Evolutionary conservation across 1,140 invertebrate species (phyloP).

Genomic region (Drosophila virilis): DNA sequence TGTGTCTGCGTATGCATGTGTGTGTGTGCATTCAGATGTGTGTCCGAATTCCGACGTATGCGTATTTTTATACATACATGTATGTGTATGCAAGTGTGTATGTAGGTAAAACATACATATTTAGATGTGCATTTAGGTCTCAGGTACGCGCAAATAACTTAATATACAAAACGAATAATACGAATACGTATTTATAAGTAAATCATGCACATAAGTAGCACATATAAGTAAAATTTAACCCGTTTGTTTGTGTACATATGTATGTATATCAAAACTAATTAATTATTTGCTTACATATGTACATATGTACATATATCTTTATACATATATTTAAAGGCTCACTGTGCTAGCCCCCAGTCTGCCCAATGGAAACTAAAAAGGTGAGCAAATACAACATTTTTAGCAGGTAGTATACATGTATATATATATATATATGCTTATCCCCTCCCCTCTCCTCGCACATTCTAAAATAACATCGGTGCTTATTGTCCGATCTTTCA

Average conservation of each 20-base stretch:
- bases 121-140: slow-evolving; percentile 14
- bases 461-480: too few relatives aligned
- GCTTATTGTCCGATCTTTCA: too few relatives aligned
- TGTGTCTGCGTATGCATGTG: neutral
- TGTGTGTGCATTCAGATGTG: neutral
- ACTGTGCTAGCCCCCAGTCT: neutral
- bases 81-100: neutral
- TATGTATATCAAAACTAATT: neutral
- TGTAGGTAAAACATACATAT: neutral
- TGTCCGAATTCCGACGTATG: slow-evolving; percentile 7
- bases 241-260: too few relatives aligned
- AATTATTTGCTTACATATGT: neutral
- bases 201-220: neutral
- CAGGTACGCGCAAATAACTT: slow-evolving; percentile 17
- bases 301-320: neutral
- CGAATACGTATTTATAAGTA: neutral
- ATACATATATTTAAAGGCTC: slow-evolving; percentile 3
- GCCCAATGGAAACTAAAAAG: slow-evolving; percentile 36
- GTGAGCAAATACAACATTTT: slow-evolving; percentile 14
- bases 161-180: neutral
- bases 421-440: neutral
- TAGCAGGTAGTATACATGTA: neutral
- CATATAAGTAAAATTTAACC: too few relatives aligned
- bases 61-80: slow-evolving; percentile 3
- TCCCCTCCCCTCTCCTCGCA: neutral